Conservation (phyloP, 2,797 vertebrate species). For the Mormyrus proboscirostris region DNA sequence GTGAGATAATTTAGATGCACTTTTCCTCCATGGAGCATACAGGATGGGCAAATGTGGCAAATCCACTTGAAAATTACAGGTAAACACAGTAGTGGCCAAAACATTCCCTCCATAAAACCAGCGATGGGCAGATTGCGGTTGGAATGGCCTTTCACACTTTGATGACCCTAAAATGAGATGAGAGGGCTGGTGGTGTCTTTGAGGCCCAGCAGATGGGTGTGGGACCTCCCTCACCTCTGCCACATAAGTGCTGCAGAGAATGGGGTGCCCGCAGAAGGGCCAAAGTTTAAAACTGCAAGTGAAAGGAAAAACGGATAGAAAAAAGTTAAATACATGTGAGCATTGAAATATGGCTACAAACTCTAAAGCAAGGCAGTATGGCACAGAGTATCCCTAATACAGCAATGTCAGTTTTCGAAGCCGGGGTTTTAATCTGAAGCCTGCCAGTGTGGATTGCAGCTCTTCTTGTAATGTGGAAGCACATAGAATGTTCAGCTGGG, state of each 20-base stretch:
- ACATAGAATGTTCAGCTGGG: constrained; percentile 56
- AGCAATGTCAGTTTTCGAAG: constrained; percentile 48
- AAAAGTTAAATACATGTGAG: background rate
- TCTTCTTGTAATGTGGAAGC: background rate
- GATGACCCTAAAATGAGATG: constrained; percentile 71
- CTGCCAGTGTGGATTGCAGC: background rate
- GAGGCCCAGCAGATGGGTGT: constrained; percentile 53
- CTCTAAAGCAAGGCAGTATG: background rate
- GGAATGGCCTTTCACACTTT: constrained; percentile 73
- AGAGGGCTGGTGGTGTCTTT: constrained; percentile 61
- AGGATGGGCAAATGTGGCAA: constrained; percentile 56
- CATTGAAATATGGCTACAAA: background rate
- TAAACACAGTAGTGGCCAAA: constrained; percentile 63
- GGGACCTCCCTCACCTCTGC: constrained; percentile 26
- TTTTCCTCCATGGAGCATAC: constrained; percentile 62
- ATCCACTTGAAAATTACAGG: constrained; percentile 62
- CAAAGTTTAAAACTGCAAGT: background rate
- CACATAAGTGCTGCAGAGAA: background rate
- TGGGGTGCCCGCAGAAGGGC: background rate
- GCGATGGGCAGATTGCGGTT: constrained; percentile 63
- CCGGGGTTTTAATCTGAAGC: background rate
- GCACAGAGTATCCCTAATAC: constrained; percentile 37
- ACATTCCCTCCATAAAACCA: constrained; percentile 62
- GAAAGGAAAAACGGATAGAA: background rate
- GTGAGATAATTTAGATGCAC: constrained; percentile 67